Evolutionary conservation across 2,888 invertebrate species (phyloP).

Genomic region (Melieria picta): DNA sequence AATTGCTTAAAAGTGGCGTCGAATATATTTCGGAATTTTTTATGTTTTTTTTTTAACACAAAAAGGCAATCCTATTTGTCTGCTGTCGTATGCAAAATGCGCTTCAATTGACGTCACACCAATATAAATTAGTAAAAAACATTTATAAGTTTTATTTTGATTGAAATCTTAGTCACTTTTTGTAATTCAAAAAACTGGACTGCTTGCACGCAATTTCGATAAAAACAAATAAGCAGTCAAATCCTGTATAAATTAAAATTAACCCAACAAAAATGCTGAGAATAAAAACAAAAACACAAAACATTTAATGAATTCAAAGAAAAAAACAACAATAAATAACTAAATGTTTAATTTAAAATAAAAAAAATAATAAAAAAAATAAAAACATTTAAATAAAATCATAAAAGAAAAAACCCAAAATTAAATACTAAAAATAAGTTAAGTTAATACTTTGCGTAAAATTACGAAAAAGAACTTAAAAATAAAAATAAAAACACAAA

Average conservation of each 20-base stretch:
- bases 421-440: constrained; percentile 4
- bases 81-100: no score
- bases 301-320: not conserved
- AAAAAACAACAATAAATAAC: not conserved
- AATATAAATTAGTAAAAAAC: no score
- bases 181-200: no score
- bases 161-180: no score
- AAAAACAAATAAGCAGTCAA: not conserved
- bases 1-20: no score
- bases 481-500: constrained; percentile 1
- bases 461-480: not conserved
- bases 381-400: constrained; percentile 15
- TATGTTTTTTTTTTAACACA: no score
- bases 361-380: constrained; percentile 23
- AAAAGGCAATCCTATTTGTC: no score
- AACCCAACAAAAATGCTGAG: not conserved
- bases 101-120: no score
- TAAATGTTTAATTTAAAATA: not conserved
- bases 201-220: no score
- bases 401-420: constrained; percentile 7
- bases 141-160: no score
- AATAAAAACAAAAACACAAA: not conserved
- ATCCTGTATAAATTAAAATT: not conserved
- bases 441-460: not conserved
- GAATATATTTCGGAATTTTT: no score